Conservation (phyloP, 2,888 invertebrate genomes). For the Diarsia mendica region DNA sequence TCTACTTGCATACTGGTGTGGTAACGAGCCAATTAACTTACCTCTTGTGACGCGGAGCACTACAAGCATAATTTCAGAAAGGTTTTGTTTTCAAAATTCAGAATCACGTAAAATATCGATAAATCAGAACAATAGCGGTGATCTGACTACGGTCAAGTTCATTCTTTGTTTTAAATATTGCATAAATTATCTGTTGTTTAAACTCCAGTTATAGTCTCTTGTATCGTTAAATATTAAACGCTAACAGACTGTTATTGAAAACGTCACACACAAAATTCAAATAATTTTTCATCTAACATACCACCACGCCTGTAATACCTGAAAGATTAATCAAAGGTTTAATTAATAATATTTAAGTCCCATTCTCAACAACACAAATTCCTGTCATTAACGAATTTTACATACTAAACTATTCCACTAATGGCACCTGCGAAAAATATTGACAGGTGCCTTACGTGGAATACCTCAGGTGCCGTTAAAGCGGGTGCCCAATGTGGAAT, state of each 20-base stretch:
- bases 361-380: too few species aligned
- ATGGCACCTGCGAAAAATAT: too few species aligned
- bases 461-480: too few species aligned
- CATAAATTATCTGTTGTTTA: too few species aligned
- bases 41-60: too few species aligned
- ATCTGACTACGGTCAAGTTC: neutral
- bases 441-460: too few species aligned
- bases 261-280: neutral
- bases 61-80: neutral
- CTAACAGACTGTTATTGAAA: neutral
- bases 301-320: neutral
- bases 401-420: too few species aligned
- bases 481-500: too few species aligned
- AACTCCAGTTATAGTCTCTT: neutral
- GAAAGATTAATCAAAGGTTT: neutral
- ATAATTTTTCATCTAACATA: neutral
- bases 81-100: neutral
- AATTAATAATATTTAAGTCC: too few species aligned
- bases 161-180: conserved; percentile 9
- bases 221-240: conserved; percentile 1
- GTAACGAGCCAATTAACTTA: too few species aligned
- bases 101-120: conserved; percentile 15
- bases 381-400: too few species aligned
- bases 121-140: neutral
- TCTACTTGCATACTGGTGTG: too few species aligned